Evolutionary conservation across 2,888 invertebrate genomes (phyloP).

Genomic region (Apotomis turbidana): DNA sequence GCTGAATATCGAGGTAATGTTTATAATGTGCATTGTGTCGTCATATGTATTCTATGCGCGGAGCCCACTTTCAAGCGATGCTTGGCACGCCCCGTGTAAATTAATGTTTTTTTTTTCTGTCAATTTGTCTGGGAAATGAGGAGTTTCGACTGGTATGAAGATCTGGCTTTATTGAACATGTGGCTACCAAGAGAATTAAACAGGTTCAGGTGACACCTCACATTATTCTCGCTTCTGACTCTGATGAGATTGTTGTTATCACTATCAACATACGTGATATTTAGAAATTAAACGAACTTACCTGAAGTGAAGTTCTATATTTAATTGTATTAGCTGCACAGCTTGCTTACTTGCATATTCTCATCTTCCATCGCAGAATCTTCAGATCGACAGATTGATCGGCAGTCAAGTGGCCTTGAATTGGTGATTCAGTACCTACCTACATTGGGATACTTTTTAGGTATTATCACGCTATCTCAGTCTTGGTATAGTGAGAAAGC

Average conservation of each 20-base stretch:
- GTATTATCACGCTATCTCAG: constrained; percentile 10
- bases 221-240: too few relatives aligned
- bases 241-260: too few relatives aligned
- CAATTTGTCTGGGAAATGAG: constrained; percentile 5
- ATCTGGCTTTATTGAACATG: constrained; percentile 3
- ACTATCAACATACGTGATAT: too few relatives aligned
- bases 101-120: constrained; percentile 25
- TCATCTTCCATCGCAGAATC: not conserved
- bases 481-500: not conserved
- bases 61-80: constrained; percentile 36
- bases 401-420: not conserved
- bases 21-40: constrained; percentile 47
- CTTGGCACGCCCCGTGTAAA: constrained; percentile 20
- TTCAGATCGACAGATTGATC: not conserved
- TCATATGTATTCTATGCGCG: constrained; percentile 39
- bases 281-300: too few relatives aligned
- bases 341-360: too few relatives aligned
- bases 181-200: not conserved
- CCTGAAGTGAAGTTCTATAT: too few relatives aligned
- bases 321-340: too few relatives aligned
- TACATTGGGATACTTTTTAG: constrained; percentile 2
- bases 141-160: not conserved
- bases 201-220: not conserved
- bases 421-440: not conserved
- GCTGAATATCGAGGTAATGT: constrained; percentile 48